A percentile compares a stretch with the other conserved stretches of the same genome.
phyloP scores from a whole-genome alignment of 2,888 invertebrate species.

The Sinohyriopsis cumingii region DNA sequence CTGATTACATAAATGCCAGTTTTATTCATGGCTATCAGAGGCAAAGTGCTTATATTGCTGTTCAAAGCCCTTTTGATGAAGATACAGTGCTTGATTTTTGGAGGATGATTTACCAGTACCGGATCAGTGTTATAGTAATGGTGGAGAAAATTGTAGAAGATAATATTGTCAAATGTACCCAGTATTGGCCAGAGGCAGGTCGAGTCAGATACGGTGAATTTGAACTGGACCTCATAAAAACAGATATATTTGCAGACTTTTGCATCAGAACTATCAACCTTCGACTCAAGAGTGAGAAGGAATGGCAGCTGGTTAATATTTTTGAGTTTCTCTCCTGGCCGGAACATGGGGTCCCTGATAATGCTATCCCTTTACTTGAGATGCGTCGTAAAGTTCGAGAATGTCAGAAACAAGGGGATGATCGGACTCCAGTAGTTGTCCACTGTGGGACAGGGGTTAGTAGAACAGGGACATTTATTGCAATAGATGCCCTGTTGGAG shows the following conservation, averaged over 20 bases:
- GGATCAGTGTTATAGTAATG: slow-evolving; percentile 73
- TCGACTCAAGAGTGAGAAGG: slow-evolving; percentile 27
- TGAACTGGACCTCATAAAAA: slow-evolving; percentile 88
- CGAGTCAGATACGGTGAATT: slow-evolving; percentile 89
- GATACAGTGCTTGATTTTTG: slow-evolving; percentile 74
- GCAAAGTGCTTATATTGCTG: slow-evolving; percentile 73
- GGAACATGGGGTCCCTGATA: slow-evolving; percentile 65
- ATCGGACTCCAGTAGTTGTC: slow-evolving; percentile 59
- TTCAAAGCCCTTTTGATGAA: slow-evolving; percentile 73
- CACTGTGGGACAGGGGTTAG: slow-evolving; percentile 71
- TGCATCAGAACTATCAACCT: slow-evolving; percentile 73
- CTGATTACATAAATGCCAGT: slow-evolving; percentile 67
- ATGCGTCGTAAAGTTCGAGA: slow-evolving; percentile 53
- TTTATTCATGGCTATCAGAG: slow-evolving; percentile 70
- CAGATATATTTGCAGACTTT: slow-evolving; percentile 93
- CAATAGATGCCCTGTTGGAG: slow-evolving; percentile 66
- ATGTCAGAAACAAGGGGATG: slow-evolving; percentile 36
- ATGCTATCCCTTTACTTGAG: slow-evolving; percentile 67
- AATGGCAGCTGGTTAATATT: slow-evolving; percentile 41
- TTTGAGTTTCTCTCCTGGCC: slow-evolving; percentile 70
- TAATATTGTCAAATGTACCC: slow-evolving; percentile 83
- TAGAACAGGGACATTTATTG: slow-evolving; percentile 68
- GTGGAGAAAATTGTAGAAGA: slow-evolving; percentile 73
- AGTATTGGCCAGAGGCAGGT: slow-evolving; percentile 88
- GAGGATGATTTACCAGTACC: slow-evolving; percentile 74